These are phyloP conservation scores for Laterallus jamaicensis DNA, from an alignment of 2,113 vertebrate genomes.

Conservation along the genomic window DNA sequence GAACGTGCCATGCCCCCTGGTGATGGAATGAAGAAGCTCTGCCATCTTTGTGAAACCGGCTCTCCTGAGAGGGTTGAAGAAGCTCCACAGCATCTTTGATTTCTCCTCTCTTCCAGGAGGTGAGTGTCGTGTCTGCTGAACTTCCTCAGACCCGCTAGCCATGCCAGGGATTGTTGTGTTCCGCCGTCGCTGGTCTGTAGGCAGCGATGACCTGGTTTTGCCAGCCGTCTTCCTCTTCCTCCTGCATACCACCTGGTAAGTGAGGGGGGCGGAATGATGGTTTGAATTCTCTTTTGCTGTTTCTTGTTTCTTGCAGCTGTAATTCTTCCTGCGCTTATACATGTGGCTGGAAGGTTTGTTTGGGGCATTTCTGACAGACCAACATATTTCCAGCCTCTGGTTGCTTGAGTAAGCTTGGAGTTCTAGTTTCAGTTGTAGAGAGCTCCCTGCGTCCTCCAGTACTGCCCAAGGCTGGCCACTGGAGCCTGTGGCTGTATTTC, in stretches of 20 bases:
- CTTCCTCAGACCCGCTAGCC: conserved; percentile 71
- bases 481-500: background rate
- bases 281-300: background rate
- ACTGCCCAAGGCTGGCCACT: background rate
- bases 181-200: conserved; percentile 99
- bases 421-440: background rate
- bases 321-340: background rate
- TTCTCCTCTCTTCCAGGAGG: conserved; percentile 54
- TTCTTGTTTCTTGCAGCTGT: background rate
- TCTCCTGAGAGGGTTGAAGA: background rate
- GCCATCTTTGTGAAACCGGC: background rate
- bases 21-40: background rate
- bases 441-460: background rate
- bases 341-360: background rate
- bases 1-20: background rate
- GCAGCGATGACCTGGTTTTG: conserved; percentile 99
- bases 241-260: conserved; percentile 95
- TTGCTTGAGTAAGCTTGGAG: background rate
- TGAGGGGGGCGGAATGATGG: background rate
- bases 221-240: conserved; percentile 97
- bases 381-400: background rate
- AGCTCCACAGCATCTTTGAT: background rate
- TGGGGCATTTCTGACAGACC: background rate
- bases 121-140: conserved; percentile 71
- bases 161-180: conserved; percentile 99